Evolutionary conservation across 1,140 invertebrate genomes (phyloP).

Genomic region (Brachionus plicatilis): DNA sequence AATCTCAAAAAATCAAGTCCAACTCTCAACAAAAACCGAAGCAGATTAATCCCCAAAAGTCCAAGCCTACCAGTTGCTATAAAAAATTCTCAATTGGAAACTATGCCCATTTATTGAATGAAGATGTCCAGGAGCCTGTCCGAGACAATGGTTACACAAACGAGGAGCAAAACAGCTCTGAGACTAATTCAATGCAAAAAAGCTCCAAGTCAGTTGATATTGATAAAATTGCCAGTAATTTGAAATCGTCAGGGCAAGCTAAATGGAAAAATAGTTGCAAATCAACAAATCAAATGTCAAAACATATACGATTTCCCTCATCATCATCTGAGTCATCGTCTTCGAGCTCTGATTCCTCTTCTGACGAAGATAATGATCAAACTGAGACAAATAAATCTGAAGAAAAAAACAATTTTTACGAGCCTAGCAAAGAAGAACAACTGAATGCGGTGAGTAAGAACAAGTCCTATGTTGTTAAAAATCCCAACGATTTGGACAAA

Average conservation of each 20-base stretch:
- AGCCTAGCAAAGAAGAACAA: slow-evolving; percentile 1
- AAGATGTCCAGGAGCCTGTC: neutral
- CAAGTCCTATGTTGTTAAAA: neutral
- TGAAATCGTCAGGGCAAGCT: neutral
- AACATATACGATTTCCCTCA: slow-evolving; percentile 6
- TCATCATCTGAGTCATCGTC: neutral
- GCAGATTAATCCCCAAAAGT: neutral
- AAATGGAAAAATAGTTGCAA: slow-evolving; percentile 29
- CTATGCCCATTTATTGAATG: slow-evolving; percentile 34
- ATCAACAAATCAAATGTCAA: slow-evolving; percentile 18
- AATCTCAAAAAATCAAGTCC: neutral
- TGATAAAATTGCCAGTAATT: neutral
- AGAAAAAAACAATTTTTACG: neutral
- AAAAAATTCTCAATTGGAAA: slow-evolving; percentile 38
- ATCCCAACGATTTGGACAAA: neutral
- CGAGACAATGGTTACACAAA: neutral
- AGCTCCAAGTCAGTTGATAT: neutral
- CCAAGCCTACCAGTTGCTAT: neutral
- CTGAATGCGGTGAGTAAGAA: neutral
- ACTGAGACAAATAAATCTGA: neutral
- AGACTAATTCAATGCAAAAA: neutral
- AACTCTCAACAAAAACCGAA: neutral
- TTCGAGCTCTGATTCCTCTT: slow-evolving; percentile 16
- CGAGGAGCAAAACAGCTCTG: neutral
- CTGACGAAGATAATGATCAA: neutral